Conservation (phyloP, 1,140 invertebrate species). For the Calliphora vicina region DNA sequence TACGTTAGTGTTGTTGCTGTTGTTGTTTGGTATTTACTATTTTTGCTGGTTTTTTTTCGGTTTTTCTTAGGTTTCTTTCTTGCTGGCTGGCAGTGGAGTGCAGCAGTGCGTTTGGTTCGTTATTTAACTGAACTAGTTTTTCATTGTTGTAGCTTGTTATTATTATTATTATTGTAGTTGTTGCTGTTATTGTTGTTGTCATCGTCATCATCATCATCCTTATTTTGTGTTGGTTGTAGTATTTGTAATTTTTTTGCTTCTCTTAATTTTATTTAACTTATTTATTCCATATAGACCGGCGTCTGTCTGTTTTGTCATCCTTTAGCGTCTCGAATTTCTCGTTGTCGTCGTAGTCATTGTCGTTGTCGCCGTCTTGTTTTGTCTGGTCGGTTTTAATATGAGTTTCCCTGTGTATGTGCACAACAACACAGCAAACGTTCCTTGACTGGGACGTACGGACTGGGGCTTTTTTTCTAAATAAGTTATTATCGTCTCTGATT, state of each 20-base stretch:
- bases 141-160: constrained; percentile 12
- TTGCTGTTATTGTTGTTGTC: not conserved
- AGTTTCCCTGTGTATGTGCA: not conserved
- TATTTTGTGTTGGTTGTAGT: not conserved
- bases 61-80: not conserved
- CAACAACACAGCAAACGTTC: not conserved
- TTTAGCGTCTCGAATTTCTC: constrained; percentile 28
- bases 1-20: not conserved
- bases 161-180: not conserved
- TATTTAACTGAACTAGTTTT: constrained; percentile 31
- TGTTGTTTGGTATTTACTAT: not conserved
- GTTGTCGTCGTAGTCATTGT: constrained; percentile 10
- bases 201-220: not conserved
- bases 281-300: constrained; percentile 9
- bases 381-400: not conserved
- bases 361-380: constrained; percentile 11
- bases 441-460: not conserved
- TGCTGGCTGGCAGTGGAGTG: no score
- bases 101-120: not conserved
- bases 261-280: not conserved
- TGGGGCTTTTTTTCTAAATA: constrained; percentile 20
- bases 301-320: constrained; percentile 27
- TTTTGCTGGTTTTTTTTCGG: not conserved
- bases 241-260: not conserved
- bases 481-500: constrained; percentile 34